Conservation (phyloP, 2,113 vertebrate species). For the Stegastes partitus region DNA sequence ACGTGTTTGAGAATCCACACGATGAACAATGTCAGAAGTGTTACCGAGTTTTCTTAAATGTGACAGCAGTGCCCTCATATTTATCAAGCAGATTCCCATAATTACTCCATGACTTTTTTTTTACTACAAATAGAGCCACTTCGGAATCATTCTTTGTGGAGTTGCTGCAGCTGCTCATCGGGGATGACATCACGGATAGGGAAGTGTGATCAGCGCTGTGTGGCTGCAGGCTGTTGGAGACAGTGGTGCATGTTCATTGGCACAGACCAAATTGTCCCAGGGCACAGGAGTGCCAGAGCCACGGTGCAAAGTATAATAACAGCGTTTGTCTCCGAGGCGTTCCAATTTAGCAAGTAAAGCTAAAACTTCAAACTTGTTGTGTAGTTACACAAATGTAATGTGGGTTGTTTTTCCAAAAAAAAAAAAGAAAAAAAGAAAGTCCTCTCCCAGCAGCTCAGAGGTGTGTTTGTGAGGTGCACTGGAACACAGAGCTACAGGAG, state of each 20-base stretch:
- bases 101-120: constrained; percentile 17
- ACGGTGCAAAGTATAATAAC: constrained; percentile 41
- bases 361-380: constrained; percentile 6
- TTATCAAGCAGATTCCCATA: background rate
- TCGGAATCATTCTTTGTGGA: constrained; percentile 26
- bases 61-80: background rate
- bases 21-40: background rate
- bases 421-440: too few species aligned
- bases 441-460: constrained; percentile 18
- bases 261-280: constrained; percentile 44
- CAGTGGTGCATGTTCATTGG: constrained; percentile 56
- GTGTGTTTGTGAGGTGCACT: constrained; percentile 18
- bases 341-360: background rate
- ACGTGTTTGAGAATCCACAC: background rate
- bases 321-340: background rate
- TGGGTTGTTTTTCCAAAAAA: background rate
- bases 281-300: constrained; percentile 62
- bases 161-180: constrained; percentile 44
- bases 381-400: background rate
- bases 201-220: constrained; percentile 37
- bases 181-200: constrained; percentile 59
- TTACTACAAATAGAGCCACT: background rate
- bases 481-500: constrained; percentile 23
- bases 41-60: background rate
- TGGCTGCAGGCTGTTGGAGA: constrained; percentile 58